A percentile compares a stretch with the other conserved stretches of the same genome.
Conservation (phyloP, 2,888 invertebrate genomes). For the Diarsia dahlii region DNA sequence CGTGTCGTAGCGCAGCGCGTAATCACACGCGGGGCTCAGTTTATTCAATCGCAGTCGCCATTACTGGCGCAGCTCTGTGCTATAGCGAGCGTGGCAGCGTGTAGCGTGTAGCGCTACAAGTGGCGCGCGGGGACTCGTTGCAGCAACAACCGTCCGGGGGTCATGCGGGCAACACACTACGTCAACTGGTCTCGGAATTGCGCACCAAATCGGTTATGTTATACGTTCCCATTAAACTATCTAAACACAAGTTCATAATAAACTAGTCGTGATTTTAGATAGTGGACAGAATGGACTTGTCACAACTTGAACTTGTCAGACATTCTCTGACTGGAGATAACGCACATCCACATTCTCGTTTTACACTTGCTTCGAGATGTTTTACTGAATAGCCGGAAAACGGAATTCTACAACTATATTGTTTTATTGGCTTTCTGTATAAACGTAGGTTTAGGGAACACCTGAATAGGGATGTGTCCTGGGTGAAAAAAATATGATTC, state of each 20-base stretch:
- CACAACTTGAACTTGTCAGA: neutral
- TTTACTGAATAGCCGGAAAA: neutral
- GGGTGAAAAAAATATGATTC: too few relatives aligned
- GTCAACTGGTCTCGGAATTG: neutral
- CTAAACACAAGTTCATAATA: neutral
- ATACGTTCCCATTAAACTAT: neutral
- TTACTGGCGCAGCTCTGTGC: neutral
- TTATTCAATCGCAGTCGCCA: constrained; percentile 14
- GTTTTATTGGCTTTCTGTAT: neutral
- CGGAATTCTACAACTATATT: neutral
- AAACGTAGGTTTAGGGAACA: neutral
- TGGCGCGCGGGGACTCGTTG: constrained; percentile 24
- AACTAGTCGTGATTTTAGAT: neutral
- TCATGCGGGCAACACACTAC: neutral
- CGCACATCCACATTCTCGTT: neutral
- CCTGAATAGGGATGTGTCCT: too few relatives aligned
- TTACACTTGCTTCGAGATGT: neutral
- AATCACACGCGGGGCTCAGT: neutral
- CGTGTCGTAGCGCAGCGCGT: constrained; percentile 11
- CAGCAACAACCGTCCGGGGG: constrained; percentile 9
- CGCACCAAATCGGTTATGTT: constrained; percentile 11
- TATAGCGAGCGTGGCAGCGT: neutral
- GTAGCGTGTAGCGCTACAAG: constrained; percentile 1
- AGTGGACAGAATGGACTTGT: too few relatives aligned
- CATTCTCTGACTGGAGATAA: neutral